Evolutionary conservation across 2,797 vertebrate species (phyloP), one percentile per base, ranked within the genome.

Genomic region (Xenops minutus): DNA sequence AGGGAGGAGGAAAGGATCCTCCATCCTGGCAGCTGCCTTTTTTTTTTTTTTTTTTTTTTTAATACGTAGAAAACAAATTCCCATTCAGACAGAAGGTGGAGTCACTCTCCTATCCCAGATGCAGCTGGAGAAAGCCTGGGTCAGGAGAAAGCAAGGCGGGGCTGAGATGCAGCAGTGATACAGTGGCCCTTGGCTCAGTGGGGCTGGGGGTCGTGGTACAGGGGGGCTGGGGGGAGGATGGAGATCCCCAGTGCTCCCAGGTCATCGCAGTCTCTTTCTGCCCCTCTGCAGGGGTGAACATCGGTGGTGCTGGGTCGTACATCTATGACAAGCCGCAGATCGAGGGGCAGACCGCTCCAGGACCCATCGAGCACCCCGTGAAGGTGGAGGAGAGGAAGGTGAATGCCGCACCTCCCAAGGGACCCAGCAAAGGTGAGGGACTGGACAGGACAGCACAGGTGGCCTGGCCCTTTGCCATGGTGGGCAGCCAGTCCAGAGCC

Each of bases 261-360:
- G n/a, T 14, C 59, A 44, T 39, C 0, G 0, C 41, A 68, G 49
- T 55, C 46, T 43, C 39, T 48, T n/a, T 68, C 13, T 93, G 69
- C 51, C 37, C 64, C 66, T 11, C 67, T 92, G 37, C 90, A 99
- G 99, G 99, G 8, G 99, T 99, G 94, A 99, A 99, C 96, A 99
- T 99, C 2, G 99, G 99, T 0, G 99, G 99, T 0, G 99, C 99
- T 0, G 99, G 99, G 34, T 99, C 99, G 27, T 99, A 99, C 72
- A 98, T 99, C 87, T 99, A 99, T 1, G 98, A 99, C 34, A 97
- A 99, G 92, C 99, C 99, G 0, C 93, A 95, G 49, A 98, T 98
- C 8, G 98, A 98, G 96, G 98, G 97, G 34, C 81, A 98, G 5
- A 96, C 95, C 0, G 96, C 98, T 21, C 97, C 96, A 0, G 97